Conservation (phyloP, 2,797 vertebrate genomes). For the Sebastolobus altivelis region DNA sequence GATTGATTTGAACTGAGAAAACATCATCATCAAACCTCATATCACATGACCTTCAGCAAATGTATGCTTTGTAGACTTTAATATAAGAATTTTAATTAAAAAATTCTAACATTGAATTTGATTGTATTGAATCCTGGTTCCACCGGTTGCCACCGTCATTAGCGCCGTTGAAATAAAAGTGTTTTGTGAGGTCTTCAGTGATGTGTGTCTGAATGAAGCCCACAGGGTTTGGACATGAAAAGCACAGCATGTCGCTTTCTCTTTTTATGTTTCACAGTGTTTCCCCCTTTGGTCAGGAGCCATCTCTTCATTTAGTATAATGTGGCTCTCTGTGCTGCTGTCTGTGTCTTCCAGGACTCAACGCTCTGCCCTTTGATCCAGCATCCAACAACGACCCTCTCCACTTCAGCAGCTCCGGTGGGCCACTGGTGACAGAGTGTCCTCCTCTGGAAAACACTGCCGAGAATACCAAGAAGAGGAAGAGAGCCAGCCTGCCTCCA, state of each 20-base stretch:
- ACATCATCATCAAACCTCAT: neutral
- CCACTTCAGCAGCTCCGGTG: conserved; percentile 85
- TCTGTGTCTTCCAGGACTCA: conserved; percentile 88
- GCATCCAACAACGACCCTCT: conserved; percentile 87
- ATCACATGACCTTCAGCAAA: neutral
- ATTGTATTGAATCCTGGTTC: neutral
- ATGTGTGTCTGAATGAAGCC: neutral
- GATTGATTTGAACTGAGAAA: neutral
- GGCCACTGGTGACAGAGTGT: conserved; percentile 83
- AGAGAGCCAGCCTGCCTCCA: conserved; percentile 87
- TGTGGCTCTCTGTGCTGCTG: conserved; percentile 37
- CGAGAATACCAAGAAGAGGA: conserved; percentile 90
- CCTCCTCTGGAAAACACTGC: conserved; percentile 86
- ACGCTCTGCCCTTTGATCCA: conserved; percentile 90
- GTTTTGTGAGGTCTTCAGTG: neutral
- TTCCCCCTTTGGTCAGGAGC: neutral
- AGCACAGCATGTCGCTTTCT: neutral
- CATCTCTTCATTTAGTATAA: conserved; percentile 2
- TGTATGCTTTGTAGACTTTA: neutral
- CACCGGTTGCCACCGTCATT: neutral
- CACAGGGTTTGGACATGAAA: conserved; percentile 11
- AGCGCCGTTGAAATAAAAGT: neutral
- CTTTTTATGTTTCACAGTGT: conserved; percentile 1
- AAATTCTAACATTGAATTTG: neutral
- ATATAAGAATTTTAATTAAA: neutral